Percentiles rank a stretch among this genome's conserved stretches.
Evolutionary conservation across 2,797 vertebrate species (phyloP).

Genomic region (Vireo griseus): DNA sequence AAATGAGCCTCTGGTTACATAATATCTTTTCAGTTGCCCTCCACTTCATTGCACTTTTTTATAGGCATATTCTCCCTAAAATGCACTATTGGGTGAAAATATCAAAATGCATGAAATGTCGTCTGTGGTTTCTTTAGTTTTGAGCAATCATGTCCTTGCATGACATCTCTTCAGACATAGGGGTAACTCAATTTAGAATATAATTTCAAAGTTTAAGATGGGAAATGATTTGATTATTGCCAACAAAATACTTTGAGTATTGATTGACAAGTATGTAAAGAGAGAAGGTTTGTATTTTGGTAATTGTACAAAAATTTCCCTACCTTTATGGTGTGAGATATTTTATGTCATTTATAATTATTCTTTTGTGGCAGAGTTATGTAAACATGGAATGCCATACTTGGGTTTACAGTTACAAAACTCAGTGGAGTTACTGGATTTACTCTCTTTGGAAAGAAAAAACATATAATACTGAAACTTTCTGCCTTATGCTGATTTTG

Average conservation of each 20-base stretch:
- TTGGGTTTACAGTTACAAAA: background rate
- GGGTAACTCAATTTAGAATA: background rate
- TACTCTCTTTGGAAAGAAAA: background rate
- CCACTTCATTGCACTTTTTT: background rate
- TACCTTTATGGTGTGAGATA: background rate
- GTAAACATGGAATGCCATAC: background rate
- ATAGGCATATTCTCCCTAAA: background rate
- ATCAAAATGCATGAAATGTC: background rate
- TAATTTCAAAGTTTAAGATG: background rate
- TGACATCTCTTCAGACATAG: background rate
- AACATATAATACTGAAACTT: background rate
- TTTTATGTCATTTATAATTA: background rate
- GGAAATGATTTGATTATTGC: background rate
- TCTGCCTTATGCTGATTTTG: background rate
- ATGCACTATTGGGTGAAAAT: background rate
- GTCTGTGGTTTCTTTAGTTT: background rate
- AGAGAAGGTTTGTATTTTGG: background rate
- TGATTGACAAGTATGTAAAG: background rate
- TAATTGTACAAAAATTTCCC: background rate
- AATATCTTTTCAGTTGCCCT: background rate
- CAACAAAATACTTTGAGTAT: fast-evolving
- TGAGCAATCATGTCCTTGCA: background rate
- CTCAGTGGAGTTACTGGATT: background rate
- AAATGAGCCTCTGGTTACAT: background rate
- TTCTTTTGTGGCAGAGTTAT: background rate